phyloP scores from a whole-genome alignment of 2,797 vertebrate genomes.

The Scomberomorus guttatus region DNA sequence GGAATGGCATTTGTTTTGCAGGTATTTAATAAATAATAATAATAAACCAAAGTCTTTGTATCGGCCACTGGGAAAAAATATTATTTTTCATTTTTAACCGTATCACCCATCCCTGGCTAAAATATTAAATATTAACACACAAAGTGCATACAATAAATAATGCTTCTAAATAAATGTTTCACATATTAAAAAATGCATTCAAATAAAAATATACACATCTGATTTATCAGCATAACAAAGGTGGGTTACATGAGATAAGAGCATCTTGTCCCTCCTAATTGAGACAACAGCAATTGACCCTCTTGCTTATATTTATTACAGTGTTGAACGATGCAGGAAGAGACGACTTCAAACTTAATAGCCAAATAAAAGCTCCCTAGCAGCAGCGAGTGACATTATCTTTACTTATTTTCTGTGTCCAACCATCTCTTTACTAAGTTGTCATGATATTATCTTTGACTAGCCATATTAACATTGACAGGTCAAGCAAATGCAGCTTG shows the following conservation, averaged over 20 bases:
- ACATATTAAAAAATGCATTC: too few species aligned
- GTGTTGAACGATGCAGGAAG: not conserved
- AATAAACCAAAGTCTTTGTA: too few species aligned
- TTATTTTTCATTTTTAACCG: too few species aligned
- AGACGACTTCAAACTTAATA: not conserved
- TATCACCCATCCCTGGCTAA: not conserved
- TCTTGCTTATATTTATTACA: not conserved
- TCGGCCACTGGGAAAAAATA: too few species aligned
- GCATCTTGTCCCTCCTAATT: not conserved
- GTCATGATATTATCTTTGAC: conserved; percentile 20
- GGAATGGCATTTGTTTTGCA: too few species aligned
- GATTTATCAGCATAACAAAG: not conserved
- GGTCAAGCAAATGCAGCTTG: conserved; percentile 32
- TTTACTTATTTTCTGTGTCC: not conserved
- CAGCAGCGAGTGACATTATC: not conserved
- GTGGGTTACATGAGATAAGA: too few species aligned
- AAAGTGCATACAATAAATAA: not conserved
- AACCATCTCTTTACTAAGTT: not conserved
- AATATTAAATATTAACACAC: not conserved
- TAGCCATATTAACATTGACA: conserved; percentile 20
- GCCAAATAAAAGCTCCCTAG: not conserved
- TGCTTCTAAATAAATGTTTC: not conserved
- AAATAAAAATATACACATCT: not conserved
- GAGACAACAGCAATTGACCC: too few species aligned
- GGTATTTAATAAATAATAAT: too few species aligned